phyloP scores from a whole-genome alignment of 2,113 vertebrate species.

The Pedionomus torquatus region DNA sequence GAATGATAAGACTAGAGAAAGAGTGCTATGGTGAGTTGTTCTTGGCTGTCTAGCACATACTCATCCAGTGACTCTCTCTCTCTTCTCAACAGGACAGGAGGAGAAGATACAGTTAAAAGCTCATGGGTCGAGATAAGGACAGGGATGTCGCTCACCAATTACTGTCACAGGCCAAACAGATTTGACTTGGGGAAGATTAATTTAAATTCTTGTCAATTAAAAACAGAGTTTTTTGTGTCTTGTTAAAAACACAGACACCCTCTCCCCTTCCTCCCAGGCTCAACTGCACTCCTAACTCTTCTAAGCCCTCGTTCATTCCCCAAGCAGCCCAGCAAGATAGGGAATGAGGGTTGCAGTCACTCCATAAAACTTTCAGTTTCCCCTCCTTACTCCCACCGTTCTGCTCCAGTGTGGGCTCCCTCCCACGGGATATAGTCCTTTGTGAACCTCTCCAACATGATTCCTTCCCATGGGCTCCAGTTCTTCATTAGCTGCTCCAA shows the following conservation, averaged over 20 bases:
- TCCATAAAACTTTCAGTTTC: not conserved
- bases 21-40: rapidly evolving
- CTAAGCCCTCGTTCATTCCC: not conserved
- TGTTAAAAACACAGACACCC: not conserved
- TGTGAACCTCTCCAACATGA: not conserved
- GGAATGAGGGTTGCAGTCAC: not conserved
- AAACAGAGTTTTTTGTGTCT: no score
- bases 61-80: not conserved
- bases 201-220: not conserved
- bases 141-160: not conserved
- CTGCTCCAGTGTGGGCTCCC: rapidly evolving
- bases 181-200: not conserved
- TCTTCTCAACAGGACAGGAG: not conserved
- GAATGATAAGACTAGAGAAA: not conserved
- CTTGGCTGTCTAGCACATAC: not conserved
- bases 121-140: not conserved
- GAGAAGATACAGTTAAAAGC: not conserved
- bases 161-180: not conserved
- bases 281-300: not conserved
- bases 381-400: not conserved
- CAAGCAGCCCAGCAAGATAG: not conserved
- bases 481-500: not conserved
- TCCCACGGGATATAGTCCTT: not conserved
- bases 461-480: not conserved
- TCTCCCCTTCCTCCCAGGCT: not conserved